phyloP scores from a whole-genome alignment of 2,888 invertebrate species.

The Onchidella celtica region DNA sequence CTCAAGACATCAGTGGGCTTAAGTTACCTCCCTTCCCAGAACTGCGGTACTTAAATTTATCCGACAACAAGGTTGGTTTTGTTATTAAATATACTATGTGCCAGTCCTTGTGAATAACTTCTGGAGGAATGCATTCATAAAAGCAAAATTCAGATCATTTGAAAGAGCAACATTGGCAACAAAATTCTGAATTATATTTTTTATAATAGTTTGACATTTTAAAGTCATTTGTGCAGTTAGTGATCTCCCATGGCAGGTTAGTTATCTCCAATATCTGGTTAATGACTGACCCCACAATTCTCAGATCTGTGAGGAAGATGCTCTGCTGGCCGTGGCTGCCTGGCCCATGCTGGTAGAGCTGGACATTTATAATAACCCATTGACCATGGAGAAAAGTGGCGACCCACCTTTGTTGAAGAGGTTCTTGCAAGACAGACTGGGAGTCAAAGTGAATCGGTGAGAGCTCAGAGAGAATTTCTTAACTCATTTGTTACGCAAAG shows the following conservation, averaged over 20 bases:
- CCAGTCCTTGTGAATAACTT: neutral
- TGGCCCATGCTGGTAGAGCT: constrained; percentile 78
- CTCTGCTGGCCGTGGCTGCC: constrained; percentile 76
- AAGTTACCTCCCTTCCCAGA: constrained; percentile 77
- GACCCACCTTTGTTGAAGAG: constrained; percentile 77
- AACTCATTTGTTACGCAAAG: no score
- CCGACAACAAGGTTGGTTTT: constrained; percentile 73
- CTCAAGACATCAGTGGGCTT: constrained; percentile 43
- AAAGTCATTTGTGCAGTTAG: neutral
- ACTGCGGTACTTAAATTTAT: constrained; percentile 73
- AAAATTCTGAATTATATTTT: neutral
- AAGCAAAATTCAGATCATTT: neutral
- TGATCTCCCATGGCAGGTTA: neutral
- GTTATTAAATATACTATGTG: neutral
- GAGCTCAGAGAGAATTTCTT: no score
- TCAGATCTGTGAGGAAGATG: constrained; percentile 76
- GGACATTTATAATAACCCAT: constrained; percentile 76
- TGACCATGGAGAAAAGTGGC: constrained; percentile 72
- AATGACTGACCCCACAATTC: no score
- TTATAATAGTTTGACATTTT: neutral
- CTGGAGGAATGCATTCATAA: neutral
- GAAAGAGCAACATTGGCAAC: neutral
- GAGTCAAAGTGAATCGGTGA: constrained; percentile 74
- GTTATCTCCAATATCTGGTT: no score
- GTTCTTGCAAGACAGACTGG: constrained; percentile 76